phyloP scores from a whole-genome alignment of 1,140 invertebrate species.

The Penaeus chinensis region DNA sequence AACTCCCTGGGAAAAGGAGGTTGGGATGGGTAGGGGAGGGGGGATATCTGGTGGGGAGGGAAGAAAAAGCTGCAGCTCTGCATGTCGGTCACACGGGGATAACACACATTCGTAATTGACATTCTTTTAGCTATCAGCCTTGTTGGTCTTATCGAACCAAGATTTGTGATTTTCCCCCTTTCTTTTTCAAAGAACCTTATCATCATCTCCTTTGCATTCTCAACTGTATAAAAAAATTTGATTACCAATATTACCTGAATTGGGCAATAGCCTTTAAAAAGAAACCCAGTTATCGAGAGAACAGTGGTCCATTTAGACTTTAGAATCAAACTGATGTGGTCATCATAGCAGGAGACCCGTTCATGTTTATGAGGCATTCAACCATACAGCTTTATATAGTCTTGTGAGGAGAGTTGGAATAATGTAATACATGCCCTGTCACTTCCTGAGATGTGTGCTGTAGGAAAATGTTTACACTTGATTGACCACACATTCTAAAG shows the following conservation, averaged over 20 bases:
- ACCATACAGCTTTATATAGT: slow-evolving; percentile 53
- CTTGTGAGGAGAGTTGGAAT: slow-evolving; percentile 53
- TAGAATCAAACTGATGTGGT: slow-evolving; percentile 40
- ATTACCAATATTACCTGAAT: slow-evolving; percentile 60
- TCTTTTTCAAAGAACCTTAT: slow-evolving; percentile 2
- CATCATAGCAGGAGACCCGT: slow-evolving; percentile 51
- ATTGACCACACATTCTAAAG: slow-evolving; percentile 42
- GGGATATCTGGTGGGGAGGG: neutral
- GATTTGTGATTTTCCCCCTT: slow-evolving; percentile 11
- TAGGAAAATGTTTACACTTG: slow-evolving; percentile 43
- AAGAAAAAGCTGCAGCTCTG: slow-evolving; percentile 42
- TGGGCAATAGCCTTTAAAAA: slow-evolving; percentile 35
- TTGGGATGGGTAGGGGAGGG: neutral
- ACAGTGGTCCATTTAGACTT: slow-evolving; percentile 55
- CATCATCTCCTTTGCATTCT: slow-evolving; percentile 1
- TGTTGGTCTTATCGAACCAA: neutral
- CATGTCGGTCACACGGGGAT: slow-evolving; percentile 40
- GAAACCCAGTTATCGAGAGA: slow-evolving; percentile 38
- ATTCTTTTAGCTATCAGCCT: too few relatives aligned
- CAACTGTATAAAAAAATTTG: slow-evolving; percentile 49
- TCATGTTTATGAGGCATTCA: slow-evolving; percentile 53
- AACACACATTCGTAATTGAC: slow-evolving; percentile 26
- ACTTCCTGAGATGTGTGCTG: slow-evolving; percentile 59
- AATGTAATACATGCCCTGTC: slow-evolving; percentile 58
- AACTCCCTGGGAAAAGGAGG: slow-evolving; percentile 41